Evolutionary conservation across 2,797 vertebrate species (phyloP).

Genomic region (Steatocranus sp.): DNA sequence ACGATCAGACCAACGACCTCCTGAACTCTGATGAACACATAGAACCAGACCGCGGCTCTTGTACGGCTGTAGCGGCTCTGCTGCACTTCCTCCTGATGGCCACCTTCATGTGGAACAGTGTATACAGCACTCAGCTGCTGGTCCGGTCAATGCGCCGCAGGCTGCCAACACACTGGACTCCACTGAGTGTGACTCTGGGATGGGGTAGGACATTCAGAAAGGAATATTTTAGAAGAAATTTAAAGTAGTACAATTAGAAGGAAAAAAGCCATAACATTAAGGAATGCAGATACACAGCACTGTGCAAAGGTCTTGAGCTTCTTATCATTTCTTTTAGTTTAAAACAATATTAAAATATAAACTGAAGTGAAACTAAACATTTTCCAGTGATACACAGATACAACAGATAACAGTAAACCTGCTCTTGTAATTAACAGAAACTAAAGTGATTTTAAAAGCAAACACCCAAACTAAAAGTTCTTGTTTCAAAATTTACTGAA

Average conservation of each 20-base stretch:
- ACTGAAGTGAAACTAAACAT: not conserved
- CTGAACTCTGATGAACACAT: not conserved
- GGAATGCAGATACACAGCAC: no score
- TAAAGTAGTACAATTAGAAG: no score
- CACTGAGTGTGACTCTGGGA: slow-evolving; percentile 27
- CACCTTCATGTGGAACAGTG: slow-evolving; percentile 68
- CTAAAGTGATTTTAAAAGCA: no score
- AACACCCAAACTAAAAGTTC: no score
- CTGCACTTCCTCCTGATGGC: slow-evolving; percentile 75
- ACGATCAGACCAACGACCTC: fast-evolving
- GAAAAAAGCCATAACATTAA: no score
- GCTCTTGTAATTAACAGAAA: no score
- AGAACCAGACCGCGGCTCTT: not conserved
- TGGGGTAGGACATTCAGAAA: slow-evolving; percentile 59
- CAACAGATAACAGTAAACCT: no score
- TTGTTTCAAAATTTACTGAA: no score
- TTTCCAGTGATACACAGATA: not conserved
- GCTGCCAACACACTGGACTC: slow-evolving; percentile 46
- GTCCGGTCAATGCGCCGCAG: slow-evolving; percentile 38
- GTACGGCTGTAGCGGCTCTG: slow-evolving; percentile 51
- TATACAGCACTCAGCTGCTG: slow-evolving; percentile 58
- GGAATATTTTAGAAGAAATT: no score
- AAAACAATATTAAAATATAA: no score
- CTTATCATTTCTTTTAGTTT: no score
- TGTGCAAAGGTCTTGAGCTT: no score